A percentile compares a stretch with the other conserved stretches of the same genome.
Evolutionary conservation across 1,140 invertebrate species (phyloP).

Genomic region (Drosophila pallidifrons): DNA sequence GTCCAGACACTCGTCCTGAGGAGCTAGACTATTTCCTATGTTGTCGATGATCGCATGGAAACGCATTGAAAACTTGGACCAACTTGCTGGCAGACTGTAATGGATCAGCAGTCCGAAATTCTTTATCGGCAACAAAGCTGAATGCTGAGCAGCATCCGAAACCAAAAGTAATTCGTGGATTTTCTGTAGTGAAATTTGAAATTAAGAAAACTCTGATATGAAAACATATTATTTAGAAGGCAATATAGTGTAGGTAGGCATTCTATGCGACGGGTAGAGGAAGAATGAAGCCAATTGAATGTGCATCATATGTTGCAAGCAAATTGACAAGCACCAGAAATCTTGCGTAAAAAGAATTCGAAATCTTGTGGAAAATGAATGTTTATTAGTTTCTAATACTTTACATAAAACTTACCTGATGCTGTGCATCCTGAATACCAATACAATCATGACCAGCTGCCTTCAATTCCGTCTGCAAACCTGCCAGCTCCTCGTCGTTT

Average conservation of each 20-base stretch:
- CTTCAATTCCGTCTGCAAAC: neutral
- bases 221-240: neutral
- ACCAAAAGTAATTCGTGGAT: constrained; percentile 39
- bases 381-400: too few species aligned
- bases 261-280: too few species aligned
- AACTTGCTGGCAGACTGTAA: constrained; percentile 47
- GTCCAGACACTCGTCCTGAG: too few species aligned
- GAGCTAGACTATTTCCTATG: constrained; percentile 42
- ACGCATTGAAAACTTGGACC: constrained; percentile 47
- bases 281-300: too few species aligned
- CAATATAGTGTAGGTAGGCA: too few species aligned
- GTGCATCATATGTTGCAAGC: too few species aligned
- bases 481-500: constrained; percentile 17
- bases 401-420: constrained; percentile 11
- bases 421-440: neutral
- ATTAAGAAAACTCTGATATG: neutral
- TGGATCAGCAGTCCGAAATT: constrained; percentile 57
- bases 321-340: too few species aligned
- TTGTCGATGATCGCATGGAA: constrained; percentile 43
- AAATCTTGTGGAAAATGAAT: too few species aligned
- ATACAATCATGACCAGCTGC: constrained; percentile 36
- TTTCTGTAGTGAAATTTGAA: constrained; percentile 18
- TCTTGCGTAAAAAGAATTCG: too few species aligned
- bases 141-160: constrained; percentile 16
- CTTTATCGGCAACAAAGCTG: neutral